Evolutionary conservation across 1,140 invertebrate species (phyloP).

Genomic region (Drosophila repletoides): DNA sequence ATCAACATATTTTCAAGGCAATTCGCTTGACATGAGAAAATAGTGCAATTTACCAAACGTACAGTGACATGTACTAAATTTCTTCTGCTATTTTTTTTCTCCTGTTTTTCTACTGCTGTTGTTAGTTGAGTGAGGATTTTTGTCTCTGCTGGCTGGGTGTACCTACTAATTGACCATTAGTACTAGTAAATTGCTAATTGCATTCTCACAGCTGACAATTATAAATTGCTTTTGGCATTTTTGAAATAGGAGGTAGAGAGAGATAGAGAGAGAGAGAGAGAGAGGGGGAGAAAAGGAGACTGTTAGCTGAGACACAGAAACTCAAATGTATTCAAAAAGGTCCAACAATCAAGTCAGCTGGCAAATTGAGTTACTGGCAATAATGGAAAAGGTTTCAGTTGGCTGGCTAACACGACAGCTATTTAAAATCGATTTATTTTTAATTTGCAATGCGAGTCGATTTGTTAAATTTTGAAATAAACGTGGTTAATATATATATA

Average conservation of each 20-base stretch:
- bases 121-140: background rate
- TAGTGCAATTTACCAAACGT: slow-evolving; percentile 37
- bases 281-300: background rate
- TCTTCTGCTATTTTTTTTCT: background rate
- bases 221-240: slow-evolving; percentile 66
- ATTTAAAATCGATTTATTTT: slow-evolving; percentile 56
- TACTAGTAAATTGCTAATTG: slow-evolving; percentile 60
- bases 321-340: slow-evolving; percentile 21
- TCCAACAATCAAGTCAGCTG: slow-evolving; percentile 27
- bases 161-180: slow-evolving; percentile 66
- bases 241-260: background rate
- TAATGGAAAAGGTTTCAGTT: background rate
- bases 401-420: slow-evolving; percentile 23
- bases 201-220: slow-evolving; percentile 73
- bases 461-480: slow-evolving; percentile 38
- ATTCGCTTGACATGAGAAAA: slow-evolving; percentile 19
- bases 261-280: background rate
- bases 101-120: background rate
- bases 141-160: background rate
- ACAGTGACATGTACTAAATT: slow-evolving; percentile 26
- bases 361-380: slow-evolving; percentile 12
- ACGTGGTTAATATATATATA: no score
- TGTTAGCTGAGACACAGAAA: no score
- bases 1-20: background rate
- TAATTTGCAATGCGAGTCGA: slow-evolving; percentile 56